Base-by-base conservation (phyloP, 2,888 invertebrate species). In the Pseudococcus viburni region DNA sequence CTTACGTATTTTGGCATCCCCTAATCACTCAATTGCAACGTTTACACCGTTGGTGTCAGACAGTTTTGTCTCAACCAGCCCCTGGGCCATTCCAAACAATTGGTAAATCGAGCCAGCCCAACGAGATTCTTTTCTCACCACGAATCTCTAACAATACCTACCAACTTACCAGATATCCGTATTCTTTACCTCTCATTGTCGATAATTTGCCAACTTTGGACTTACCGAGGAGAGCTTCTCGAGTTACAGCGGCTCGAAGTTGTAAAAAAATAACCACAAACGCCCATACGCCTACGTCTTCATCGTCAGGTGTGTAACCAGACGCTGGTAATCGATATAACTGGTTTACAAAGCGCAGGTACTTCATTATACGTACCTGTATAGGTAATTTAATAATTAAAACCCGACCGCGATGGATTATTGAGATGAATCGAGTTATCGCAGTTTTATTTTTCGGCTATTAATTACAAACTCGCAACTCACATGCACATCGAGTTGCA, bases 381-480 rank as follows among this genome's bases (percentile, higher is more conserved):
- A 42, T 80, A n/a, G 80, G 42, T 39, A 80, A 80, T 80, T 80
- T 80, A 80, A 80, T 80, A 80, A 80, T 80, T 80, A 80, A 80
- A 80, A 39, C n/a, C n/a, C 39, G n/a, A 42, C 42, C 17, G n/a
- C 80, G 80, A 42, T 80, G 80, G 80, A 80, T 42, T 80, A 80
- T 73, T 12, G 26, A 33, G 26, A 33, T 33, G 26, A 33, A 73
- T 73, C 73, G 73, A 73, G 19, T 33, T 33, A 19, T 59, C 19
- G 19, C 19, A 59, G 42, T 80, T 42, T 80, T 46, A 80, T 8
- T 80, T 80, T 80, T 80, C 42, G 80, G 80, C 80, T 80, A 80
- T 46, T 80, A 42, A 80, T 46, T 42, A 42, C 46, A 33, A 33
- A 33, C n/a, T n/a, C n/a, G n/a, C n/a, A n/a, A n/a, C n/a, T n/a